A percentile compares a stretch with the other conserved stretches of the same genome.
Evolutionary conservation across 1,140 invertebrate species (phyloP).

Genomic region (Drosophila ananassae): DNA sequence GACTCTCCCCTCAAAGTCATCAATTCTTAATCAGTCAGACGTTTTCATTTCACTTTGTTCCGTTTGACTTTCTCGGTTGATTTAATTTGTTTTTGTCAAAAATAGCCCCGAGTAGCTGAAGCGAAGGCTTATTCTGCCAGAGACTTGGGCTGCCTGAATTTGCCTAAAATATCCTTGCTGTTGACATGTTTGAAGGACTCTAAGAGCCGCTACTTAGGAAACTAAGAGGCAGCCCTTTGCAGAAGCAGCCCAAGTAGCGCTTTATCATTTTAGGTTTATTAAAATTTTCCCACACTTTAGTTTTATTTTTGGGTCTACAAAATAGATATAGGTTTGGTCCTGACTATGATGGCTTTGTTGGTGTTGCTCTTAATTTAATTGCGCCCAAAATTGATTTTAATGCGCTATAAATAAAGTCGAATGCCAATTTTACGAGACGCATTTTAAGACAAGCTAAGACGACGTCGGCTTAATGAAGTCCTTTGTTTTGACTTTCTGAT

Average conservation of each 20-base stretch:
- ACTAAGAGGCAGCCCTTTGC: constrained; percentile 13
- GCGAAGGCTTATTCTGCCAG: constrained; percentile 3
- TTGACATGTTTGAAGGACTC: constrained; percentile 37
- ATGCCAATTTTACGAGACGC: constrained; percentile 62
- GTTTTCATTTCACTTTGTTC: constrained; percentile 48
- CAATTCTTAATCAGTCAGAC: constrained; percentile 54
- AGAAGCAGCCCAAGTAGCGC: constrained; percentile 8
- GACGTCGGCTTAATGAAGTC: constrained; percentile 68
- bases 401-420: constrained; percentile 72
- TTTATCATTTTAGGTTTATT: constrained; percentile 25
- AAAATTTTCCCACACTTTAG: constrained; percentile 31
- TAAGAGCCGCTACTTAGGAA: constrained; percentile 5
- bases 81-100: constrained; percentile 35
- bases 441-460: constrained; percentile 54
- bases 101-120: constrained; percentile 26
- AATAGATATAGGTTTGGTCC: constrained; percentile 12
- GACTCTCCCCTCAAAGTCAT: constrained; percentile 15
- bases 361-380: constrained; percentile 60
- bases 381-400: constrained; percentile 76
- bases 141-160: constrained; percentile 10
- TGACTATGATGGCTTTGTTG: background rate
- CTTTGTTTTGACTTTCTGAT: constrained; percentile 51
- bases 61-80: constrained; percentile 46
- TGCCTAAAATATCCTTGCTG: constrained; percentile 41
- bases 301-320: constrained; percentile 17